Base-by-base conservation (phyloP, 2,113 vertebrate species). In the Melanotaenia duboulayi region DNA sequence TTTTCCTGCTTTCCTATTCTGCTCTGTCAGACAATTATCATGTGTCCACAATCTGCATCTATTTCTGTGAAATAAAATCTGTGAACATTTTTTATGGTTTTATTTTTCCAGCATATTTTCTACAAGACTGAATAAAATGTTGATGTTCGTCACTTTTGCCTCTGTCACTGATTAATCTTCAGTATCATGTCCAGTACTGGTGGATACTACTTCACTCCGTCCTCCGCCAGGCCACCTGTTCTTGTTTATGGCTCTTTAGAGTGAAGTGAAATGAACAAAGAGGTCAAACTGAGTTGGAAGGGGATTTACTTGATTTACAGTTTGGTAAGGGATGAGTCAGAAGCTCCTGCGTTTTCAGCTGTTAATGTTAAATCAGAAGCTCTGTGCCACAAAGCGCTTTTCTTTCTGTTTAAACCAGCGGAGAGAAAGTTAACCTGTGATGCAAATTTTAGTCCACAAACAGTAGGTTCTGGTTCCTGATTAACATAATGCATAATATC, bases 231-330 rank as follows among this genome's bases (percentile, higher is more conserved):
- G 71, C 55, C 84, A 73, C 66, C 73, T 84, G 75, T 78, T 75
- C 71, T 72, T 23, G 7, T 67, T 71, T 80, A 35, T 71, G 79
- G 71, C 60, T 52, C 22, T 19, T 49, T 23, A 80, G 61, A 40
- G 76, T 39, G 78, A 57, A 82, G 71, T 23, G n/a, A 49, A 84
- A 73, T 46, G n/a, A 70, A 11, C 7, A 62, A 81, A n/a, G 66
- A 49, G 63, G 52, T 87, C 76, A 81, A 49, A 81, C 58, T 61
- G 62, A 51, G 83, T 76, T 80, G 66, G 59, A 87, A 78, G 57
- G 50, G 78, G 80, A 77, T 88, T 86, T 75, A 22, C 62, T 61
- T 67, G 78, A 86, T 84, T 85, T 84, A 77, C 12, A 4, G 32
- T 86, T 80, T 52, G 64, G 56, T 77, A 64, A 58, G 49, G 71